Evolutionary conservation across 2,113 vertebrate genomes (phyloP).

Genomic region (Argyrosomus japonicus): DNA sequence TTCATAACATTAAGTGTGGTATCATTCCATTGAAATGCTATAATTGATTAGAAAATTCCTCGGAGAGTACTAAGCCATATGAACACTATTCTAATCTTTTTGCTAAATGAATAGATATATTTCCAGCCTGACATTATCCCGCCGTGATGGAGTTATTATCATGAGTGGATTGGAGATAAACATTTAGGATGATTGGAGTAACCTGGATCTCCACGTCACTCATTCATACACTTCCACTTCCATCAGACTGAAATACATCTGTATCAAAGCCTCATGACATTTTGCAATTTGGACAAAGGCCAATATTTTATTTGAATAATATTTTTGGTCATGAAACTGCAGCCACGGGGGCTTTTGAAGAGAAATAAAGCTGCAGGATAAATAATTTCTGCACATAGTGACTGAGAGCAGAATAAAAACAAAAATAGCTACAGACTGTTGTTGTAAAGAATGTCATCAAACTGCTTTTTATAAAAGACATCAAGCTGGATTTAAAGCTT

Average conservation of each 20-base stretch:
- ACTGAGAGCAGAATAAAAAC: not conserved
- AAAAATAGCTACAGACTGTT: not conserved
- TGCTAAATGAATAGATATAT: conserved; percentile 80
- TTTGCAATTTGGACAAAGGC: conserved; percentile 3
- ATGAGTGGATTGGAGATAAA: conserved; percentile 77
- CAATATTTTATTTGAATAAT: not conserved
- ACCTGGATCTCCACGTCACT: conserved; percentile 66
- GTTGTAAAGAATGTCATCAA: not conserved
- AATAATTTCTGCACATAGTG: not conserved
- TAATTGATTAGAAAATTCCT: conserved; percentile 79
- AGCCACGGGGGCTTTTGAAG: not conserved
- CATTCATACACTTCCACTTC: conserved; percentile 58
- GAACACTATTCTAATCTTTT: conserved; percentile 74
- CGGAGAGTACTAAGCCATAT: conserved; percentile 75
- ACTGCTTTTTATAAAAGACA: conserved; percentile 3
- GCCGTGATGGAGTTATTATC: conserved; percentile 72
- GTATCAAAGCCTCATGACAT: conserved; percentile 26
- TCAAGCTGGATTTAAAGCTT: conserved; percentile 31
- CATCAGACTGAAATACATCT: conserved; percentile 40
- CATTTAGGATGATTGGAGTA: conserved; percentile 79
- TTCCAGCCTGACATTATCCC: conserved; percentile 74
- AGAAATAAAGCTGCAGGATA: not conserved
- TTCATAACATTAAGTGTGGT: conserved; percentile 76
- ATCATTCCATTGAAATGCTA: conserved; percentile 75
- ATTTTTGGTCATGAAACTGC: not conserved